Base-by-base conservation (phyloP, 2,888 invertebrate genomes). In the Cybosia mesomella region DNA sequence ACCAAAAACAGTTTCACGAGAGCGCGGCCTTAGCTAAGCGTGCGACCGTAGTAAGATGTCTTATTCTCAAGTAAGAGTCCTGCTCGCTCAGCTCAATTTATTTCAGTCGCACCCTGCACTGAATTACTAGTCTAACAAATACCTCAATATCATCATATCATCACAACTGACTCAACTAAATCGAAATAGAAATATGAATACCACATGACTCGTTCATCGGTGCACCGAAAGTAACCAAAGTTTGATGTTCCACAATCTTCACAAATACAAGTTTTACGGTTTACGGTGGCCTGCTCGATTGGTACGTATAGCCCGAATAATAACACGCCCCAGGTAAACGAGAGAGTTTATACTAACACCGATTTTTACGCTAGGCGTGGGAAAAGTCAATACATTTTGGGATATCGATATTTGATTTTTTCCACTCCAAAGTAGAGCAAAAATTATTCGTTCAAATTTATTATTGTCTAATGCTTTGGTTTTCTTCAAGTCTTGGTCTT, bases 271-370 rank as follows among this genome's bases (percentile, higher is more conserved):
- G 66, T 66, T 67, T 64, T 70, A 70, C 66, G 64, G 70, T 67
- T 57, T 70, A 67, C 66, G 64, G 70, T 60, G 59, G 70, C 64
- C 70, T 70, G 70, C 60, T 57, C 43, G 66, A 66, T 28, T 70
- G 63, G 80, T 77, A 74, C 84, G 82, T 79, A 81, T 79, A 87
- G 84, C 85, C 81, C 83, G 83, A 84, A 89, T 89, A 89, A 92
- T 89, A 92, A 92, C 92, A 92, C 79, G 80, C 81, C 76, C 86
- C 86, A 87, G 85, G 88, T 91, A 84, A 85, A 83, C 85, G 73
- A 68, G 77, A 77, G 80, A 82, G 90, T 88, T 90, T 91, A 91
- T 89, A 87, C 80, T 88, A 86, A 84, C 64, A 87, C 90, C 84
- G 85, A 88, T 88, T 87, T 87, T 83, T 80, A 57, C 21, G 75